These are phyloP conservation scores for Macrotus californicus DNA, from an alignment of 2,113 vertebrate species.

Conservation along the genomic window DNA sequence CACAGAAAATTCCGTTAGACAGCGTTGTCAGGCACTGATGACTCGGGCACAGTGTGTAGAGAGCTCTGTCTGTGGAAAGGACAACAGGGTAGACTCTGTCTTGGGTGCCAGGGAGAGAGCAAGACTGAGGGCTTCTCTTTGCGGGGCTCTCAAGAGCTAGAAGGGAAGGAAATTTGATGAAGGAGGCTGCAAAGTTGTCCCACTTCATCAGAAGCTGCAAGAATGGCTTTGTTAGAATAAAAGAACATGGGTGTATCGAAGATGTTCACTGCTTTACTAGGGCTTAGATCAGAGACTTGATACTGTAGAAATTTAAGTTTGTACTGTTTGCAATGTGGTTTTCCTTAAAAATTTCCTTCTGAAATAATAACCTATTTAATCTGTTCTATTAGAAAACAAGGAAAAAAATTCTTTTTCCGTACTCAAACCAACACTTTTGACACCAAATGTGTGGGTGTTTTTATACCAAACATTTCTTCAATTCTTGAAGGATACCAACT, in stretches of 20 bases:
- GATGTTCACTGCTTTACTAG: neutral
- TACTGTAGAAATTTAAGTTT: neutral
- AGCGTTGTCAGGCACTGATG: neutral
- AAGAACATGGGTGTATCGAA: neutral
- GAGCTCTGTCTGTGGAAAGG: neutral
- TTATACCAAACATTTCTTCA: neutral
- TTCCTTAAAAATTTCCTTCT: neutral
- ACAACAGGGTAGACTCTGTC: neutral
- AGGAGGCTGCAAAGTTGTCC: neutral
- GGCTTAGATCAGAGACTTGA: neutral
- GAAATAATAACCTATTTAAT: conserved; percentile 3
- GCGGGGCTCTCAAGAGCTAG: neutral
- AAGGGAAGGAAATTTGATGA: neutral
- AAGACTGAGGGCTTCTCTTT: neutral
- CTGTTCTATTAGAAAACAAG: neutral
- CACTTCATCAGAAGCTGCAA: neutral
- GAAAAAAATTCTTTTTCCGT: neutral
- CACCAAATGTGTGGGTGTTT: neutral
- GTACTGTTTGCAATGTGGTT: neutral
- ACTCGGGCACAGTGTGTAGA: neutral
- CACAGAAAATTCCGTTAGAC: neutral
- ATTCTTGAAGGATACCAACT: neutral
- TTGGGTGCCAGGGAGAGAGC: neutral
- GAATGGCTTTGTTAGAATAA: neutral
- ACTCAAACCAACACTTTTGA: neutral